A percentile compares a stretch with the other conserved stretches of the same genome.
phyloP scores from a whole-genome alignment of 2,888 invertebrate genomes.

The Nezara viridula region DNA sequence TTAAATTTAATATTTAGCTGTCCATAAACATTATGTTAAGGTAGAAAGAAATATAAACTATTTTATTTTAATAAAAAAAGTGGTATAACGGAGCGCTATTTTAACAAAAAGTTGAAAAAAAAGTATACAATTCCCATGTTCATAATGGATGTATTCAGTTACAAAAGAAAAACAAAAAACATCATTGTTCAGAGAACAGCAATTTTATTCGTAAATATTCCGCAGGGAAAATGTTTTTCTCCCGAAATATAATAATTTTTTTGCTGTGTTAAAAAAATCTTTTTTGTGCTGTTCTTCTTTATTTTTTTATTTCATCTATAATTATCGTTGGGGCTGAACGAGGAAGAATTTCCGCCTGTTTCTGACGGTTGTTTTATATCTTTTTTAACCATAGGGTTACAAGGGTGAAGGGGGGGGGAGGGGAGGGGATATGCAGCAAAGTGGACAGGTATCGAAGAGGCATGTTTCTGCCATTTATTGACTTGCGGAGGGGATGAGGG shows the following conservation, averaged over 20 bases:
- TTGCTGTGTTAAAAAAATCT: too few relatives aligned
- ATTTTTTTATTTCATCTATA: background rate
- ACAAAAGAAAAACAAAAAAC: background rate
- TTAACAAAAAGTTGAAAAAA: background rate
- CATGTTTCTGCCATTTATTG: constrained; percentile 21
- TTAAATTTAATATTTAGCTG: too few relatives aligned
- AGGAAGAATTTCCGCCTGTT: background rate
- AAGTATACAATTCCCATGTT: background rate
- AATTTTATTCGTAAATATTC: background rate
- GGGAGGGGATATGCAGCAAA: background rate
- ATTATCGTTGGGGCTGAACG: background rate
- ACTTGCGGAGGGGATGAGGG: background rate
- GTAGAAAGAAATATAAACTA: too few relatives aligned
- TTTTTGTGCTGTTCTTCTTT: background rate
- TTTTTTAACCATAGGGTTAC: background rate
- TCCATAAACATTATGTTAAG: too few relatives aligned
- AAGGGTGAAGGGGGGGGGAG: too few relatives aligned
- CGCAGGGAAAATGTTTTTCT: background rate
- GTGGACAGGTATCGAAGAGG: constrained; percentile 20
- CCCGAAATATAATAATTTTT: background rate
- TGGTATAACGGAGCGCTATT: background rate
- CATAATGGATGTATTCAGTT: background rate
- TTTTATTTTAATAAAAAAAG: background rate
- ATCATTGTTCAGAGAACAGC: background rate
- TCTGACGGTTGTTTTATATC: background rate